These are phyloP conservation scores for Tupiocoris notatus DNA, from an alignment of 2,888 invertebrate genomes.

Conservation along the genomic window DNA sequence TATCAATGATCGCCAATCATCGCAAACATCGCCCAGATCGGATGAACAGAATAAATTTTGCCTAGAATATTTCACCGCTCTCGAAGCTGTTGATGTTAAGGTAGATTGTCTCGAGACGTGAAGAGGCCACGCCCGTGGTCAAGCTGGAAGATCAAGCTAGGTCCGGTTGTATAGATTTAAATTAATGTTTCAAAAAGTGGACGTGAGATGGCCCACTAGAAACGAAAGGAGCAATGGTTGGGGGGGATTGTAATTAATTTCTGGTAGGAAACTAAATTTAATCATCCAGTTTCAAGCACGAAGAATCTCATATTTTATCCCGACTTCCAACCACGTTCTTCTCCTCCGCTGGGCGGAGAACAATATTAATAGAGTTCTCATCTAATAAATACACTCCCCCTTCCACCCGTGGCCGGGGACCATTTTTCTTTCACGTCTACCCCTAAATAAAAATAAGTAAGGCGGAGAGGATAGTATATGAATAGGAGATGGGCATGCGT, in stretches of 20 bases:
- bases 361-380: constrained; percentile 40
- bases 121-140: background rate
- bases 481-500: background rate
- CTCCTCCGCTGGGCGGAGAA: background rate
- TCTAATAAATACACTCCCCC: background rate
- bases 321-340: constrained; percentile 3
- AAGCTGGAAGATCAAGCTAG: background rate
- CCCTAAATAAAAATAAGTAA: background rate
- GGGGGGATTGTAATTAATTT: constrained; percentile 31
- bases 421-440: background rate
- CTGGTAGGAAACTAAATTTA: constrained; percentile 38
- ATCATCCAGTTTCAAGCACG: constrained; percentile 33
- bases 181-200: background rate
- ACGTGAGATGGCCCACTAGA: background rate
- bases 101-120: too few relatives aligned
- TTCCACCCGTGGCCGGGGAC: background rate
- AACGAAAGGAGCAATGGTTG: background rate
- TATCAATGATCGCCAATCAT: too few relatives aligned
- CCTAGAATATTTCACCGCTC: too few relatives aligned
- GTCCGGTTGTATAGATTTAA: background rate
- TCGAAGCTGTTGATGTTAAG: too few relatives aligned
- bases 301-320: constrained; percentile 27
- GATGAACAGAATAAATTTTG: too few relatives aligned
- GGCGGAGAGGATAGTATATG: background rate
- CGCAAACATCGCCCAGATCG: too few relatives aligned